Evolutionary conservation across 1,140 invertebrate genomes (phyloP), one percentile per base, ranked within the genome.

Genomic region (Trichoplusia ni): DNA sequence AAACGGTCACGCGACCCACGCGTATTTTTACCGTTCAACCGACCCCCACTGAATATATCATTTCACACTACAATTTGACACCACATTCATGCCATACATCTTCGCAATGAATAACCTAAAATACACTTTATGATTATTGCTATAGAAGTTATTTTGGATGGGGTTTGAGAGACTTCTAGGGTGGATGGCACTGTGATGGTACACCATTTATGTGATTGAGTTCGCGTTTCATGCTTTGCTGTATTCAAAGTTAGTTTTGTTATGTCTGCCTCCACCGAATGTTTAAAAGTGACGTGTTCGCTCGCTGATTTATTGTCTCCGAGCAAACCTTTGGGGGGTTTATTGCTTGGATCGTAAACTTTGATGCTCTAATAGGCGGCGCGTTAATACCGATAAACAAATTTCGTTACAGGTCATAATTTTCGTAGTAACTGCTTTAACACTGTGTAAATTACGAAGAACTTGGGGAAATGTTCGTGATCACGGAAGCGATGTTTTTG

Each of bases 1-100:
- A 72, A 69, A n/a, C 59, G 54, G 60, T 75, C 84, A 86, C 84
- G 84, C 84, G 74, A 86, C 33, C 67, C 35, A 51, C 66, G 49
- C 67, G 71, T 71, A 73, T 73, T 75, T 74, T 71, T 37, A 64
- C 68, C 70, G 51, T 66, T 70, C 53, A 58, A 25, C 37, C 38
- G 38, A 29, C 65, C 75, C 73, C 75, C 68, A 40, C 64, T 70
- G 77, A 78, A 84, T 86, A 86, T 84, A 84, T 84, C 82, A 83
- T 85, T 83, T 87, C 74, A 84, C 84, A 87, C 82, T 83, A 83
- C 73, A 70, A 78, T 76, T 81, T 79, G 69, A 84, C 82, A 81
- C 83, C 73, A 71, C 72, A 74, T 77, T 79, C 70, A 73, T 73
- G 47, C 69, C 69, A 63, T 71, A 71, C 60, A 54, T 66, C 62